Base-by-base conservation (phyloP, 2,888 invertebrate genomes). In the Lampropteryx suffumata region DNA sequence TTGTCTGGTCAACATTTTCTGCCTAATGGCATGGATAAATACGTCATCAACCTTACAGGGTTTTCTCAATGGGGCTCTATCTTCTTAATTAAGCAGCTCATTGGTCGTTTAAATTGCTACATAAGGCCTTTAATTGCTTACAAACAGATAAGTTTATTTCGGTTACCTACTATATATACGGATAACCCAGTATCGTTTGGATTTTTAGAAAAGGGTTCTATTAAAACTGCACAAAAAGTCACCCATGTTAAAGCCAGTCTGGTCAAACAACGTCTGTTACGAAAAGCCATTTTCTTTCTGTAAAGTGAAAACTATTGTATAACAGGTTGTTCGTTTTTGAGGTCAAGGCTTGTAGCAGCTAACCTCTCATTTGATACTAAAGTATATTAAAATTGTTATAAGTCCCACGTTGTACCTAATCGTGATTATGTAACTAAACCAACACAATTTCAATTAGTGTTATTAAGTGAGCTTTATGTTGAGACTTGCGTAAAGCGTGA, bases 1-100 rank as follows among this genome's bases (percentile, higher is more conserved):
- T 71, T 59, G 50, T 53, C 42, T 44, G 62, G 66, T 66, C 64
- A 71, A 67, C 65, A 64, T 62, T 62, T 48, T 41, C 45, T 35
- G 39, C 40, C 47, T 64, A 64, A 68, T 62, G 61, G 57, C 50
- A 13, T 42, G 49, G 43, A 54, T 56, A 62, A 65, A 65, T 62
- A 61, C 50, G 40, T 50, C 50, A 44, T 49, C 48, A 47, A 46
- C 51, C 32, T 51, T 35, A 17, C n/a, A n/a, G 36, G 34, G 27
- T 9, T 49, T 12, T 43, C 43, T 35, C 34, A 29, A 45, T 40
- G 28, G 24, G 28, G 10, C 4, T 12, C 29, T n/a, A 29, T 12
- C 21, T 8, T 13, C n/a, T 17, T 14, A 13, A 17, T 39, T 28
- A 17, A 42, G 14, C 46, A 26, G 44, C 44, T 50, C 24, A 33